Conservation (phyloP, 2,113 vertebrate genomes). For the Toxotes chatareus region DNA sequence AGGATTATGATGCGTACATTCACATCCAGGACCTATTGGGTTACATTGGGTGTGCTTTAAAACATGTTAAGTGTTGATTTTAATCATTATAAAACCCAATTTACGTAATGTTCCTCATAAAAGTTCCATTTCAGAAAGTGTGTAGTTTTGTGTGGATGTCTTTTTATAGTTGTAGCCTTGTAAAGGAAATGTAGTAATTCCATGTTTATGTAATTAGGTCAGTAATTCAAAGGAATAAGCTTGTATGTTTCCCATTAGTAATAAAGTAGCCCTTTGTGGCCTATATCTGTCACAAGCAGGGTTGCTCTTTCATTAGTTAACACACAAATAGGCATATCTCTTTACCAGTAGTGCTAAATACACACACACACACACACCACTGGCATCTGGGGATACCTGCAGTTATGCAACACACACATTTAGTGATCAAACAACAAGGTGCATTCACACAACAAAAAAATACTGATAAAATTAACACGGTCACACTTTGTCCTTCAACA, state of each 20-base stretch:
- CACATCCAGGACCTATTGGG: background rate
- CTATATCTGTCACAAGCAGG: slow-evolving; percentile 69
- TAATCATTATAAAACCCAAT: slow-evolving; percentile 37
- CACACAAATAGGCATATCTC: slow-evolving; percentile 57
- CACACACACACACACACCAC: slow-evolving; percentile 24
- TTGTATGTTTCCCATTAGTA: slow-evolving; percentile 63
- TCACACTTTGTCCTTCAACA: background rate
- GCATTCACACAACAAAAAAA: background rate
- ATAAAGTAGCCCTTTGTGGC: slow-evolving; percentile 73
- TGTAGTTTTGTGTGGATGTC: slow-evolving; percentile 9
- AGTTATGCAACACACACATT: slow-evolving; percentile 40
- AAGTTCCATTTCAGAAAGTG: slow-evolving; percentile 40
- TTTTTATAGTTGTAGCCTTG: slow-evolving; percentile 54
- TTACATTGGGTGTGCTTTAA: background rate
- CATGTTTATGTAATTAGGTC: slow-evolving; percentile 76
- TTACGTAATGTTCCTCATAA: slow-evolving; percentile 37
- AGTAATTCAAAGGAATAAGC: slow-evolving; percentile 69
- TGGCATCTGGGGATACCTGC: slow-evolving; percentile 43
- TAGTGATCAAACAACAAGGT: background rate
- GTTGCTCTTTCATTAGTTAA: slow-evolving; percentile 65
- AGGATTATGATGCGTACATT: background rate
- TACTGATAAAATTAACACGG: slow-evolving; percentile 5
- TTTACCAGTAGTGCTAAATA: slow-evolving; percentile 25
- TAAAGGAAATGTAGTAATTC: slow-evolving; percentile 66
- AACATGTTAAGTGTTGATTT: slow-evolving; percentile 42